Percentiles rank a stretch among this genome's conserved stretches.
Conservation (phyloP, 2,888 invertebrate genomes). For the Ochropacha duplaris region DNA sequence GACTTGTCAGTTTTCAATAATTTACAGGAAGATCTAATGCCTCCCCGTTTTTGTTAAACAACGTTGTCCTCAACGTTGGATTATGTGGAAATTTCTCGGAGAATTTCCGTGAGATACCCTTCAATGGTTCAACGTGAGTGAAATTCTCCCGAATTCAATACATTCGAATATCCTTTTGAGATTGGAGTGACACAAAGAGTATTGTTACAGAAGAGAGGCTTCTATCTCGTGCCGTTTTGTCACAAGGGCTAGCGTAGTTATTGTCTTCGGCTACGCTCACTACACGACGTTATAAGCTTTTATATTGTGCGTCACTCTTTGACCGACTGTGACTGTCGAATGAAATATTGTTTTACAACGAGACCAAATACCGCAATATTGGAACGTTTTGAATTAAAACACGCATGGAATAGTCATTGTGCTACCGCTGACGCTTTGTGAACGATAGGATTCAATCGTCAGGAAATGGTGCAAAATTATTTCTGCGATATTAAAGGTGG, state of each 20-base stretch:
- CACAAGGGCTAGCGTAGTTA: constrained; percentile 51
- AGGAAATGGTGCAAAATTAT: background rate
- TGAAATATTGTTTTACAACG: background rate
- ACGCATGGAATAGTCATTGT: background rate
- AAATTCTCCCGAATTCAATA: constrained; percentile 72
- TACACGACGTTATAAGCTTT: constrained; percentile 19
- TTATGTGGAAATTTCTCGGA: constrained; percentile 59
- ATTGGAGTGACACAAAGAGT: constrained; percentile 77
- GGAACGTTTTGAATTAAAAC: constrained; percentile 8
- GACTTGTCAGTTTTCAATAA: background rate
- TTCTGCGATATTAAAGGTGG: too few species aligned
- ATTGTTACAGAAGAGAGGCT: constrained; percentile 68
- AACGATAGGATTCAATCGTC: background rate
- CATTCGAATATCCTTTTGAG: constrained; percentile 76
- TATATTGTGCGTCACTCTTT: constrained; percentile 11
- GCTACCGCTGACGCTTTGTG: background rate
- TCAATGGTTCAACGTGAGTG: constrained; percentile 59
- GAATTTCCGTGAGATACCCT: constrained; percentile 51
- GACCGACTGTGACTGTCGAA: background rate
- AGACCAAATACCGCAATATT: background rate
- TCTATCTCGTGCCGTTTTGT: constrained; percentile 64
- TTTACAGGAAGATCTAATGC: background rate
- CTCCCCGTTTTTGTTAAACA: constrained; percentile 56
- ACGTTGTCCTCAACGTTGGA: constrained; percentile 44
- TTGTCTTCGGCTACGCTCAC: constrained; percentile 49